Conservation (phyloP, 2,797 vertebrate species). For the Molossus alvarezi region DNA sequence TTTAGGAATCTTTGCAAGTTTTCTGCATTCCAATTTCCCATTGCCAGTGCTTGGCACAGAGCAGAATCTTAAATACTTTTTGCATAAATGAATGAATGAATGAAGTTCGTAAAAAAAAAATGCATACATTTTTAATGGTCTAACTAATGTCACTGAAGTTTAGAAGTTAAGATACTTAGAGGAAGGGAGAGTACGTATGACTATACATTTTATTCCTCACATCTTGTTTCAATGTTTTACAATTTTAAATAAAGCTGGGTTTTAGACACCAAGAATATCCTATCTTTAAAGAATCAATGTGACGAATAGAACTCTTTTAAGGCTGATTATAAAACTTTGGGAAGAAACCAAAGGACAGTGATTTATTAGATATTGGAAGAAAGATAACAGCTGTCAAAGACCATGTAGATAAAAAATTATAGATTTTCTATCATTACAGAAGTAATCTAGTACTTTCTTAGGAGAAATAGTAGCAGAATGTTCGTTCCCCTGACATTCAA, state of each 20-base stretch:
- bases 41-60: neutral
- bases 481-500: neutral
- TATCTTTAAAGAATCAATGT: neutral
- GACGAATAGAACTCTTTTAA: neutral
- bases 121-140: neutral
- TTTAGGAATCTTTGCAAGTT: neutral
- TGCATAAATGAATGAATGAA: neutral
- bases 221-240: neutral
- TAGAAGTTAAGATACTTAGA: constrained; percentile 4
- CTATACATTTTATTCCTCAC: neutral
- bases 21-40: neutral
- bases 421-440: neutral
- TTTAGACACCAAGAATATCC: neutral
- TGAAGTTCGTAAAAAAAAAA: neutral
- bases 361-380: neutral
- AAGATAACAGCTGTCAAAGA: neutral
- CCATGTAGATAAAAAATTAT: neutral
- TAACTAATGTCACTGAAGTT: neutral
- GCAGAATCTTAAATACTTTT: neutral
- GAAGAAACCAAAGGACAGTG: neutral
- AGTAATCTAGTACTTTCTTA: neutral
- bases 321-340: neutral
- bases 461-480: neutral
- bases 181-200: neutral
- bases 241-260: neutral